Percentiles rank a stretch among this genome's conserved stretches.
Conservation (phyloP, 2,888 invertebrate species). For the Stenoptilia bipunctidactyla region DNA sequence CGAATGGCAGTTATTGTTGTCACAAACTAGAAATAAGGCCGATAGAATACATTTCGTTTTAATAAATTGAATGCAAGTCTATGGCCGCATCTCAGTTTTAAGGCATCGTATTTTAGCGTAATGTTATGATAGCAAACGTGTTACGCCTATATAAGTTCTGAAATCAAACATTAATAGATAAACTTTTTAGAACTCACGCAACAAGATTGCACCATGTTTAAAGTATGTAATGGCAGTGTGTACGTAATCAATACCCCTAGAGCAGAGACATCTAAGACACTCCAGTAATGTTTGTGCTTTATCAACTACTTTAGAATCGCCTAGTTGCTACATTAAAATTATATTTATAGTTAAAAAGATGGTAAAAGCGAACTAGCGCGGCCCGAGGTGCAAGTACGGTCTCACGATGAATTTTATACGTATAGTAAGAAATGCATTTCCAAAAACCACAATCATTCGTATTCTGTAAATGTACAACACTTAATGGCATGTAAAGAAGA, state of each 20-base stretch:
- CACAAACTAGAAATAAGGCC: constrained; percentile 37
- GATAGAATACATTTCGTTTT: constrained; percentile 10
- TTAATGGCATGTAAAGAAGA: constrained; percentile 60
- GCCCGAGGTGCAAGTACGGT: constrained; percentile 61
- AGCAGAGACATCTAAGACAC: constrained; percentile 41
- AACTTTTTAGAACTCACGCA: constrained; percentile 32
- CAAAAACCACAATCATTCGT: constrained; percentile 54
- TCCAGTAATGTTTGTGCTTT: constrained; percentile 58
- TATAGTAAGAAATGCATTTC: constrained; percentile 65
- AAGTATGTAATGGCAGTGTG: constrained; percentile 61
- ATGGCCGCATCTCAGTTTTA: constrained; percentile 35
- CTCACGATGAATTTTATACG: constrained; percentile 41
- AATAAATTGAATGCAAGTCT: constrained; percentile 13
- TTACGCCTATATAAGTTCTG: constrained; percentile 24
- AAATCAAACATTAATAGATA: constrained; percentile 26
- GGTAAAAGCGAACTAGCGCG: constrained; percentile 47
- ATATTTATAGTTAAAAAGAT: constrained; percentile 33
- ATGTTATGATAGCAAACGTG: constrained; percentile 25
- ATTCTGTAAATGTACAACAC: constrained; percentile 50
- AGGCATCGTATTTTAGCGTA: constrained; percentile 53
- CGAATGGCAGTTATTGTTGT: constrained; percentile 65
- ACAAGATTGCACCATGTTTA: constrained; percentile 41
- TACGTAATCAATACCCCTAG: constrained; percentile 38
- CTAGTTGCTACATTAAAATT: constrained; percentile 49
- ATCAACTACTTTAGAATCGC: constrained; percentile 38